These are phyloP conservation scores for Polyommatus icarus DNA, from an alignment of 2,888 invertebrate genomes.

Conservation along the genomic window DNA sequence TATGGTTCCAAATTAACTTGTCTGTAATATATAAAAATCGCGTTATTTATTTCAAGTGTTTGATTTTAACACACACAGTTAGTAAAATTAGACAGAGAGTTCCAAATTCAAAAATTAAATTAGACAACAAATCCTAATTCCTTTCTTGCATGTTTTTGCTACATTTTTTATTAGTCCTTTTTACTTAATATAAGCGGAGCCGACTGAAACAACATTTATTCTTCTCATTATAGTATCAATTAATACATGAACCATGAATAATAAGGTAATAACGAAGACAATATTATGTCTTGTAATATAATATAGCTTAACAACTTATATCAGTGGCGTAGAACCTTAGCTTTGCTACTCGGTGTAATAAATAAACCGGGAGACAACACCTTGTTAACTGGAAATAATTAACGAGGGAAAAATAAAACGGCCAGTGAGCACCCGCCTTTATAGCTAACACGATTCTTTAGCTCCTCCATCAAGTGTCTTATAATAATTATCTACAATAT, in stretches of 20 bases:
- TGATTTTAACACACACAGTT: no score
- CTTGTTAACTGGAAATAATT: slow-evolving; percentile 79
- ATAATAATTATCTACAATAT: not conserved
- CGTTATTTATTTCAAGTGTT: no score
- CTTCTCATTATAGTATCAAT: no score
- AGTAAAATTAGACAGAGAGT: no score
- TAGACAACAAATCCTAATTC: no score
- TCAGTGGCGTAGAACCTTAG: slow-evolving; percentile 14
- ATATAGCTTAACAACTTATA: not conserved
- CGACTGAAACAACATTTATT: no score
- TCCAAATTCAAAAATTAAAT: no score
- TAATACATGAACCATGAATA: no score
- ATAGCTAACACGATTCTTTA: not conserved
- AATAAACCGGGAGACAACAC: slow-evolving; percentile 76
- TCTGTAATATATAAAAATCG: no score
- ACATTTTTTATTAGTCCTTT: no score
- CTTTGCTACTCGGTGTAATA: slow-evolving; percentile 67
- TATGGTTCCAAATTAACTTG: not conserved
- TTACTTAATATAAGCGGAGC: no score
- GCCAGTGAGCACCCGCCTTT: slow-evolving; percentile 42
- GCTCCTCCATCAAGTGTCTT: slow-evolving; percentile 12
- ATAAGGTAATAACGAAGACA: not conserved
- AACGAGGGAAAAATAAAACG: slow-evolving; percentile 72
- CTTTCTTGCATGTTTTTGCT: no score
- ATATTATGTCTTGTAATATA: not conserved